Evolutionary conservation across 2,888 invertebrate genomes (phyloP).

Genomic region (Gasteruption jaculator): DNA sequence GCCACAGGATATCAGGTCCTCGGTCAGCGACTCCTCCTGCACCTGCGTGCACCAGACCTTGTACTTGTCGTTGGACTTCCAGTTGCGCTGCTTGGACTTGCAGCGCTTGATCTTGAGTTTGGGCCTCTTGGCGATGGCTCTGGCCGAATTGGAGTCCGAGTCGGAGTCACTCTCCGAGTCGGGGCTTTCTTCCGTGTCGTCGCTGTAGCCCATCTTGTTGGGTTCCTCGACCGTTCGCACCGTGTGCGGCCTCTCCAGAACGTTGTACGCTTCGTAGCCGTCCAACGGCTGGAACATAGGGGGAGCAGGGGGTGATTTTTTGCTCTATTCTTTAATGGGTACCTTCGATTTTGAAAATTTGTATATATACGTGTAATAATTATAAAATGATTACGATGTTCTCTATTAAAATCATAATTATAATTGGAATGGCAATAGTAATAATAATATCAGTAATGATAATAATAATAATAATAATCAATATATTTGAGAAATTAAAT

Average conservation of each 20-base stretch:
- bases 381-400: not conserved
- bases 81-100: constrained; percentile 42
- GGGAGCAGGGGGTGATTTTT: not conserved
- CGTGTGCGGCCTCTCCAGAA: constrained; percentile 42
- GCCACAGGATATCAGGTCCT: constrained; percentile 74
- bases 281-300: constrained; percentile 34
- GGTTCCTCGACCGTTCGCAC: constrained; percentile 28
- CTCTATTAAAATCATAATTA: not conserved
- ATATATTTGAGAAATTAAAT: too few species aligned
- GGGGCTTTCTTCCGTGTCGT: constrained; percentile 55
- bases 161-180: constrained; percentile 63
- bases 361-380: constrained; percentile 2
- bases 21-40: constrained; percentile 77
- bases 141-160: constrained; percentile 44
- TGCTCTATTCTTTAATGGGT: not conserved
- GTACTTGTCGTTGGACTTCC: constrained; percentile 62
- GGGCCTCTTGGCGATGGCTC: constrained; percentile 56
- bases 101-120: constrained; percentile 52
- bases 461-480: too few species aligned
- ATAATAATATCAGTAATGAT: too few species aligned
- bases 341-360: too few species aligned
- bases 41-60: constrained; percentile 70
- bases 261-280: constrained; percentile 43
- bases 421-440: too few species aligned
- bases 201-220: constrained; percentile 57